Evolutionary conservation across 2,113 vertebrate species (phyloP).

Genomic region (Aplodontia rufa): DNA sequence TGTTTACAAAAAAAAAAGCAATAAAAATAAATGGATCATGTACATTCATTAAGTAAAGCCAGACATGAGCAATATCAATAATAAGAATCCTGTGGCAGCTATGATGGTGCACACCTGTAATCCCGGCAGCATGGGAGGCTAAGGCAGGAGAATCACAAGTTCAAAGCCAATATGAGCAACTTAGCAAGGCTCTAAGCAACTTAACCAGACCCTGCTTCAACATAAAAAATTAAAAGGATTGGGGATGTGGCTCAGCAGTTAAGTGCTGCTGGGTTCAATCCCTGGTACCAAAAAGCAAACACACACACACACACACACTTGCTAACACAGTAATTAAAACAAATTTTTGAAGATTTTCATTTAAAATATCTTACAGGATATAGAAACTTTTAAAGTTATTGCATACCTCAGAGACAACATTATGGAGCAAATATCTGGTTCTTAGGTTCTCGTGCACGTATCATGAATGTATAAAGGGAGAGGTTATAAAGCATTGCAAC

Average conservation of each 20-base stretch:
- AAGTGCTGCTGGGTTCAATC: too few relatives aligned
- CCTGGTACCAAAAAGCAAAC: too few relatives aligned
- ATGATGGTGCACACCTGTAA: too few relatives aligned
- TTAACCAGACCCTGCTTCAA: too few relatives aligned
- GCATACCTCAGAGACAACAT: background rate
- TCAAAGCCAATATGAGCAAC: too few relatives aligned
- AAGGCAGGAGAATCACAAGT: too few relatives aligned
- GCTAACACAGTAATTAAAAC: background rate
- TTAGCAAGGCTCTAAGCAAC: too few relatives aligned
- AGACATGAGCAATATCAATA: background rate
- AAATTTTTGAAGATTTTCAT: conserved; percentile 1
- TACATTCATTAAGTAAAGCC: conserved; percentile 25
- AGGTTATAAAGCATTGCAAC: background rate
- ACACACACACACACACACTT: too few relatives aligned
- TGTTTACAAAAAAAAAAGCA: conserved; percentile 28
- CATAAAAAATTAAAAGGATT: too few relatives aligned
- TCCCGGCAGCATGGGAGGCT: too few relatives aligned
- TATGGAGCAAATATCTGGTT: background rate
- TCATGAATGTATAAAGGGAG: background rate
- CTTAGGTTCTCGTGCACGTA: background rate
- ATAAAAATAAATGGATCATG: background rate
- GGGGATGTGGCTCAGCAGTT: too few relatives aligned
- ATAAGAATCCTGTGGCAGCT: conserved; percentile 25
- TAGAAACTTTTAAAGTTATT: conserved; percentile 2
- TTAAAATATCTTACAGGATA: conserved; percentile 13